Evolutionary conservation across 1,140 invertebrate species (phyloP).

Genomic region (Caenorhabditis latens): DNA sequence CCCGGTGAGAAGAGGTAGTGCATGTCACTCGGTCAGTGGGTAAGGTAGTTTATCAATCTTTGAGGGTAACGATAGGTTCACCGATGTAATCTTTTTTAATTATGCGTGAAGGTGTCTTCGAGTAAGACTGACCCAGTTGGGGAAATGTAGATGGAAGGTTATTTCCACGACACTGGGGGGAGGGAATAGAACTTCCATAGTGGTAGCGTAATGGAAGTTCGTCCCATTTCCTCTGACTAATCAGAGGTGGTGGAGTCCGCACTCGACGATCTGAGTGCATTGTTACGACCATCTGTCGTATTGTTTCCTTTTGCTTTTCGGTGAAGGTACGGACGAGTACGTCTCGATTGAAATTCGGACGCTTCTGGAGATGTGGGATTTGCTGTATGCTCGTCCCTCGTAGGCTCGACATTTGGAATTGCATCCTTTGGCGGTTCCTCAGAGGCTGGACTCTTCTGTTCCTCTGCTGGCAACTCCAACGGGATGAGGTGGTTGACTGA

Average conservation of each 20-base stretch:
- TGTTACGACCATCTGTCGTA: neutral
- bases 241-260: neutral
- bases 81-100: no score
- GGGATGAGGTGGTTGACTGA: neutral
- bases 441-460: neutral
- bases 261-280: neutral
- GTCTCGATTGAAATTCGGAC: neutral
- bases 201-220: neutral
- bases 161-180: conserved; percentile 1
- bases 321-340: neutral
- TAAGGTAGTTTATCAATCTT: no score
- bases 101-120: neutral
- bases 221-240: neutral
- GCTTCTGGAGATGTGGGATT: neutral
- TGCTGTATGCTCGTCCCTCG: neutral
- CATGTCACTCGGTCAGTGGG: no score
- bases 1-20: no score
- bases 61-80: no score
- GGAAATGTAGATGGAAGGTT: neutral
- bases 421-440: neutral
- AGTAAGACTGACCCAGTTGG: neutral
- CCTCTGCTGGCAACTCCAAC: neutral
- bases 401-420: neutral
- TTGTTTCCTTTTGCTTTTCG: neutral
- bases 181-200: neutral